Evolutionary conservation across 2,797 vertebrate species (phyloP), one percentile per base, ranked within the genome.

Genomic region (Chaetophractus vellerosus): DNA sequence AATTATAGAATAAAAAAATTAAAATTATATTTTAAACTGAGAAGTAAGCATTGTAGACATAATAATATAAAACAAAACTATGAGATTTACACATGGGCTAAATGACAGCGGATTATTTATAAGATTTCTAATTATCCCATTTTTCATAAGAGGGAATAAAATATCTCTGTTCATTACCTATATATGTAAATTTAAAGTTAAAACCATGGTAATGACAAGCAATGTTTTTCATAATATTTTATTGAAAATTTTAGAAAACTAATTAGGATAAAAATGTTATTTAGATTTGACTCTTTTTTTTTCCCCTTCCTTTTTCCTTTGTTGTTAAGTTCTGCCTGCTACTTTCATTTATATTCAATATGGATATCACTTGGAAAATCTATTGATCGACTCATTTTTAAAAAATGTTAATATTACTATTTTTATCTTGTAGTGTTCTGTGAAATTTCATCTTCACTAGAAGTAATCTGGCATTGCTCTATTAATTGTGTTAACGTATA

Each of bases 401-500:
- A 78, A 90, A 94, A 66, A 33, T 11, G 55, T 82, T 87, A 41
- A 41, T 16, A 45, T 90, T 90, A 61, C 18, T 75, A 41, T 71
- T 64, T 82, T 18, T 80, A 26, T 57, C 10, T 89, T 76, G 28
- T 24, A 86, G 9, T 15, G 9, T n/a, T 26, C 48, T 86, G 48
- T 66, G 80, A 48, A 55, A 91, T 76, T 89, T 71, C 14, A 61
- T 76, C 12, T 66, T 66, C 31, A 16, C 76, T 82, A 82, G 28
- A 88, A 72, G 31, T n/a, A 76, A 63, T 79, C n/a, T 94, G 55
- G 6, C 87, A 92, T 36, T 78, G 19, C 16, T 68, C 45, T 88
- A 52, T 93, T 91, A 87, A 93, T 95, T 90, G 69, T 75, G 36
- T 3, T 64, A 71, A n/a, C 45, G 23, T 64, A n/a, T 88, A 31